Conservation (phyloP, 2,888 invertebrate species). For the Kryphioiulus occultus region DNA sequence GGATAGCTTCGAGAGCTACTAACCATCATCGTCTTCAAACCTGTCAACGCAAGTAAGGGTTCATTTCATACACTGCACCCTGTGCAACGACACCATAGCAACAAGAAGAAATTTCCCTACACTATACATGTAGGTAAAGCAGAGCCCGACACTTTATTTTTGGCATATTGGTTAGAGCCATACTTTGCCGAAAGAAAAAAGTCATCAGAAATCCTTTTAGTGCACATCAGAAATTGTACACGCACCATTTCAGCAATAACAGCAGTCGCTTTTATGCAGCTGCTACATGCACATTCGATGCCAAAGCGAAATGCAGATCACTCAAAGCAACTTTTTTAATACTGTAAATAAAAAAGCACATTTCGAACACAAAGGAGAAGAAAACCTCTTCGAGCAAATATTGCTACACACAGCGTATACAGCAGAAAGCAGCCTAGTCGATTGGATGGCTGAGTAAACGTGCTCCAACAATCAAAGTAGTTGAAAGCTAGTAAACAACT, state of each 20-base stretch:
- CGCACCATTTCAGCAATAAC: neutral
- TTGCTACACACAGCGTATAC: neutral
- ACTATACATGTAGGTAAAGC: neutral
- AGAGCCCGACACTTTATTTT: neutral
- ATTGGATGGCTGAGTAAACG: neutral
- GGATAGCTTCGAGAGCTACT: slow-evolving; percentile 1
- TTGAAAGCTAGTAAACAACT: neutral
- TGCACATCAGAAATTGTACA: slow-evolving; percentile 1
- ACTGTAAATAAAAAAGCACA: neutral
- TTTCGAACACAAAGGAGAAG: neutral
- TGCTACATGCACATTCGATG: slow-evolving; percentile 1
- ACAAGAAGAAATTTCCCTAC: neutral
- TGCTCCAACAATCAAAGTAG: neutral
- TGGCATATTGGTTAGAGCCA: neutral
- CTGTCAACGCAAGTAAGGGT: neutral
- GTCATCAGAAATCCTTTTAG: slow-evolving; percentile 2
- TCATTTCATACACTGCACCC: neutral
- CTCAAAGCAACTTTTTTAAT: neutral
- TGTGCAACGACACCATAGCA: neutral
- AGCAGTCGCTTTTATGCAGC: neutral
- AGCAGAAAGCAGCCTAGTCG: neutral
- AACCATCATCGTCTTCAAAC: slow-evolving; percentile 16
- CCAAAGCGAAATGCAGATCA: neutral
- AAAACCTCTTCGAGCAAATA: neutral
- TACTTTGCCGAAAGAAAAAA: neutral